Evolutionary conservation across 1,140 invertebrate genomes (phyloP).

Genomic region (Zaprionus lachaisei): DNA sequence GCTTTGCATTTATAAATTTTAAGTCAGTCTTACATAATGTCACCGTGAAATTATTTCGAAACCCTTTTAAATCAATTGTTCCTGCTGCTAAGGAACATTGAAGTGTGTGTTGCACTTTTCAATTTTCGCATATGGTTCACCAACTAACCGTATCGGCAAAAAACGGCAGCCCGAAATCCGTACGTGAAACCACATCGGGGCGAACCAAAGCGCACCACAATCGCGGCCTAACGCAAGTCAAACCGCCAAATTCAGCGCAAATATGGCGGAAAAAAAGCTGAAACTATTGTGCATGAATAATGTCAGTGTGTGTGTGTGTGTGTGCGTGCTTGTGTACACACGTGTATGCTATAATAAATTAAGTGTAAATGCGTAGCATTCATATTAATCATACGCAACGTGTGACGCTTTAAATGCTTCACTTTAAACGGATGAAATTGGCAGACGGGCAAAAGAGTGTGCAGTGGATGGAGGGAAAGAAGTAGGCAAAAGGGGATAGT

Average conservation of each 20-base stretch:
- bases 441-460: neutral
- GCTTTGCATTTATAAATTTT: too few relatives aligned
- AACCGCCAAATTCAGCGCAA: constrained; percentile 8
- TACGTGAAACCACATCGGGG: neutral
- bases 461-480: neutral
- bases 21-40: too few relatives aligned
- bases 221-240: constrained; percentile 3
- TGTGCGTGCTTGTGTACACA: neutral
- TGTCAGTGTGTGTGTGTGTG: neutral
- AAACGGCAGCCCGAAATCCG: neutral
- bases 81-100: too few relatives aligned
- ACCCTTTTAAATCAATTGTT: too few relatives aligned
- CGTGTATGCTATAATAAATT: constrained; percentile 12
- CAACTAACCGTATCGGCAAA: neutral
- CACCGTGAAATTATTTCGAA: too few relatives aligned
- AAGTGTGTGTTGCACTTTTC: neutral
- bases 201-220: constrained; percentile 1
- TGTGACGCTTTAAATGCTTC: constrained; percentile 49
- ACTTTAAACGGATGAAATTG: constrained; percentile 16
- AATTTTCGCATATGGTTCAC: constrained; percentile 1
- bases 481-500: neutral
- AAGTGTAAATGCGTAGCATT: constrained; percentile 23
- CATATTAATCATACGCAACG: constrained; percentile 59
- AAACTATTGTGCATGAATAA: constrained; percentile 4
- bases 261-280: constrained; percentile 3